A percentile compares a stretch with the other conserved stretches of the same genome.
Conservation (phyloP, 2,888 invertebrate genomes). For the Mellilla xanthometata region DNA sequence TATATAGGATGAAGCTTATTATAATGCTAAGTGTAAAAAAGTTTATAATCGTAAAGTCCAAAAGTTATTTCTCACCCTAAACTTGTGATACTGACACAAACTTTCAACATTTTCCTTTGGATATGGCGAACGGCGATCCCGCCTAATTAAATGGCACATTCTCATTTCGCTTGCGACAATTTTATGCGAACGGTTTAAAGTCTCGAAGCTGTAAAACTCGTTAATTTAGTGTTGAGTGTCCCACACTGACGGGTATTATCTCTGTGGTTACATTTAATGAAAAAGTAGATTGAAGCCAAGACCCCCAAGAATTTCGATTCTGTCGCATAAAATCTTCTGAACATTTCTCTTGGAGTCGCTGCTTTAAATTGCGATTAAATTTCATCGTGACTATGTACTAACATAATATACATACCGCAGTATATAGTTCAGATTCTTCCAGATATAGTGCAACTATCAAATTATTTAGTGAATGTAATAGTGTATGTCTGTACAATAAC, state of each 20-base stretch:
- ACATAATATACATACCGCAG: too few species aligned
- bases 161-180: conserved; percentile 67
- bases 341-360: too few species aligned
- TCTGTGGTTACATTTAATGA: conserved; percentile 53
- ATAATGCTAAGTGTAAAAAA: too few species aligned
- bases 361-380: too few species aligned
- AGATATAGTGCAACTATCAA: too few species aligned
- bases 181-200: conserved; percentile 67
- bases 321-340: too few species aligned
- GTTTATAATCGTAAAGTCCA: too few species aligned
- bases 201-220: conserved; percentile 60
- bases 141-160: conserved; percentile 72
- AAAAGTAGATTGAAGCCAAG: conserved; percentile 32
- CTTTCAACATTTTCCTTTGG: conserved; percentile 6
- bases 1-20: too few species aligned
- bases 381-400: too few species aligned
- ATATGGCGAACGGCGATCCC: conserved; percentile 54
- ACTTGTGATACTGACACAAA: background rate
- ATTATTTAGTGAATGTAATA: too few species aligned
- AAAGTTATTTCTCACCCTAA: background rate
- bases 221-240: conserved; percentile 58
- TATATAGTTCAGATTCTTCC: too few species aligned
- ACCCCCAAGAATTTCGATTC: conserved; percentile 1
- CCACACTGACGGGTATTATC: conserved; percentile 60
- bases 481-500: too few species aligned